These are phyloP conservation scores for Harpagifer antarcticus DNA, from an alignment of 2,797 vertebrate species.

Conservation along the genomic window DNA sequence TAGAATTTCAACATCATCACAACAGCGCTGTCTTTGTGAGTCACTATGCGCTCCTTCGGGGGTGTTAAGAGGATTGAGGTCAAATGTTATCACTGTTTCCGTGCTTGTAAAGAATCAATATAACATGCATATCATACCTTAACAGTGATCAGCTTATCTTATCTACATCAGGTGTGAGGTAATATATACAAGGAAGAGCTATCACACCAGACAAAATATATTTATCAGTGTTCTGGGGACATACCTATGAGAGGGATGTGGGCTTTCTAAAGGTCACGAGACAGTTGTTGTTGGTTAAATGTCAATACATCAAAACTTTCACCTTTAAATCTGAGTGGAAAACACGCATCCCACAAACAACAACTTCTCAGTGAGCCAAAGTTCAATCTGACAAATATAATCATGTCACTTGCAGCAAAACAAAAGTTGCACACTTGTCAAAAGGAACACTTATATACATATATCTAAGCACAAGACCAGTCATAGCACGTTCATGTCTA, in stretches of 20 bases:
- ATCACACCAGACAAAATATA: constrained; percentile 22
- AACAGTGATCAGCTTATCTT: not conserved
- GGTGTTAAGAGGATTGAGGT: constrained; percentile 51
- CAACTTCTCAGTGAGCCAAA: not conserved
- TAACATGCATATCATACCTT: not conserved
- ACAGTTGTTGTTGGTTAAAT: constrained; percentile 58
- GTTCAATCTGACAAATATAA: not conserved
- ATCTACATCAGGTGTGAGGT: not conserved
- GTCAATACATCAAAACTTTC: constrained; percentile 42
- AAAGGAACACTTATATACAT: constrained; percentile 2
- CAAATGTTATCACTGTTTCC: constrained; percentile 41
- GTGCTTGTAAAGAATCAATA: constrained; percentile 3
- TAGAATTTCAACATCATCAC: constrained; percentile 50
- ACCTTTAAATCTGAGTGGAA: constrained; percentile 1
- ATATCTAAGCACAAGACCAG: constrained; percentile 19
- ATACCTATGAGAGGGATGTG: constrained; percentile 17
- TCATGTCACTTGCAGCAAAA: not conserved
- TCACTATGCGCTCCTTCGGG: constrained; percentile 59
- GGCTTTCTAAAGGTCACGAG: constrained; percentile 72
- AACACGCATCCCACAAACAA: constrained; percentile 19
- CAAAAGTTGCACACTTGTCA: not conserved
- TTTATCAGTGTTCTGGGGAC: not conserved
- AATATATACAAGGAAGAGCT: not conserved
- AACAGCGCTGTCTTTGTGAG: constrained; percentile 55
- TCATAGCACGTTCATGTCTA: constrained; percentile 10